Base-by-base conservation (phyloP, 2,888 invertebrate species). In the Neoascia interrupta region DNA sequence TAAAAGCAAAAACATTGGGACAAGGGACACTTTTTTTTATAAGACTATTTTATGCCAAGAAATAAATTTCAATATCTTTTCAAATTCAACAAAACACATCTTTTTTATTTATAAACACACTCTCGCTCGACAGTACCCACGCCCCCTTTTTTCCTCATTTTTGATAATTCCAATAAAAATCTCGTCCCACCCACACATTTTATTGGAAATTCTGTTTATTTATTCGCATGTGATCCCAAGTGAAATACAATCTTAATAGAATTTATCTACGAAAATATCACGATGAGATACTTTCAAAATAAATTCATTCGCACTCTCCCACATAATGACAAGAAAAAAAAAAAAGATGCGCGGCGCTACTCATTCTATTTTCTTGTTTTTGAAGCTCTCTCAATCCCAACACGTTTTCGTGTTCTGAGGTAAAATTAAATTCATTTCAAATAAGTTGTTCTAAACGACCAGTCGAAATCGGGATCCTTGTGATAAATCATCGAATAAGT, bases 241-340 rank as follows among this genome's bases (percentile, higher is more conserved):
- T 76, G 70, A 47, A 70, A 76, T 31, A 76, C 51, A 58, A 76
- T 76, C 69, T 69, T 58, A 51, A 69, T 13, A 58, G 13, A 19
- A 43, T 60, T 70, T 70, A 63, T 76, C 56, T 70, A 53, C 39
- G 11, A 70, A 73, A 64, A 70, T 45, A 63, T 45, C 58, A 41
- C 58, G 13, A 36, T 47, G 36, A 64, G 49, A 49, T 61, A 56
- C 34, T 21, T 56, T 63, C 36, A 45, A 58, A 56, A 60, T 41
- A 54, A 53, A 54, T 58, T 21, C 37, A 53, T 73, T 47, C 28
- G 11, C 60, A 54, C 74, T 69, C 54, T 61, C 36, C 47, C n/a
- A 18, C 61, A 34, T 75, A 61, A 75, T 61, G 74, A 74, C n/a
- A n/a, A n/a, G n/a, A n/a, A n/a, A n/a, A n/a, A n/a, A n/a, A 68